Percentiles rank a stretch among this genome's conserved stretches.
These are phyloP conservation scores for Sebastes alutus DNA, from an alignment of 2,797 vertebrate species.

Conservation along the genomic window DNA sequence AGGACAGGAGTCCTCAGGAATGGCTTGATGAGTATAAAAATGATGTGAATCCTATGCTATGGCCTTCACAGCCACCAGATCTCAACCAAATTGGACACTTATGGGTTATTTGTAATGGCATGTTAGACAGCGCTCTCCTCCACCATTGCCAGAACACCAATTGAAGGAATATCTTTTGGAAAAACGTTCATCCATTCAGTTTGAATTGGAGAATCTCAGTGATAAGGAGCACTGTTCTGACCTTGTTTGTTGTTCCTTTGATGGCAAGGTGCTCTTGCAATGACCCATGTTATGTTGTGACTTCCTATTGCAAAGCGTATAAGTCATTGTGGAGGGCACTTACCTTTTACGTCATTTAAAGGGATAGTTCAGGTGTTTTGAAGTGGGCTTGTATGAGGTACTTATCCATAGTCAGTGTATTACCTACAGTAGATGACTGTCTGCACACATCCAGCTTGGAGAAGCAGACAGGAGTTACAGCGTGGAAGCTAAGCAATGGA, in stretches of 20 bases:
- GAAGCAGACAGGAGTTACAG: neutral
- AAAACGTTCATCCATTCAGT: neutral
- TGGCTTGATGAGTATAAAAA: neutral
- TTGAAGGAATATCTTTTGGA: neutral
- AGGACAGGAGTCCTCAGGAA: neutral
- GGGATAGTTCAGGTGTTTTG: neutral
- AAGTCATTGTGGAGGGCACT: neutral
- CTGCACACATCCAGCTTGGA: neutral
- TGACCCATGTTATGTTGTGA: neutral
- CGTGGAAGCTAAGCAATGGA: too few species aligned
- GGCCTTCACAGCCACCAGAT: neutral
- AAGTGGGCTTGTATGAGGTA: too few species aligned
- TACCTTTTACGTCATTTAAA: neutral
- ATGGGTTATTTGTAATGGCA: neutral
- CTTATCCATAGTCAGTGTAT: neutral
- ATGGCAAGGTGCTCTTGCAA: neutral
- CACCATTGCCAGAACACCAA: neutral
- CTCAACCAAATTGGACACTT: neutral
- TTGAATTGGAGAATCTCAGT: neutral
- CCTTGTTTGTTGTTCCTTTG: neutral
- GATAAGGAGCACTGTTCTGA: neutral
- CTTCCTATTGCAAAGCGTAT: accelerated
- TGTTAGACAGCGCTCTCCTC: neutral
- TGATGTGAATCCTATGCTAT: neutral
- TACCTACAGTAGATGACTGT: neutral